These are phyloP conservation scores for Aplochiton taeniatus DNA, from an alignment of 2,797 vertebrate species.

Conservation along the genomic window DNA sequence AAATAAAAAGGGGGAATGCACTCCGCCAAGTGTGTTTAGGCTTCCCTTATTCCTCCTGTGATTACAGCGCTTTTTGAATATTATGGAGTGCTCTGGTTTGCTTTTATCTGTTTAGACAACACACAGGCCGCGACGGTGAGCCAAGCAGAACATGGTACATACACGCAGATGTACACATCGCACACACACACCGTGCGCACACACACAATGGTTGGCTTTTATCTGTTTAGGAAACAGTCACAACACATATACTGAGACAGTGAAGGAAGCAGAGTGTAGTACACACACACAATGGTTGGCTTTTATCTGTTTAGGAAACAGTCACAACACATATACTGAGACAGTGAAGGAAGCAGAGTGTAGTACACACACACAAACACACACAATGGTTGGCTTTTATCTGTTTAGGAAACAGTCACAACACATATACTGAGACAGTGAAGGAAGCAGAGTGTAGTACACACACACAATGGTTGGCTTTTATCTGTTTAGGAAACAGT, in stretches of 20 bases:
- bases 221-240: neutral
- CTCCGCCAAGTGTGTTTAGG: conserved; percentile 13
- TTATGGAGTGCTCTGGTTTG: too few species aligned
- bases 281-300: neutral
- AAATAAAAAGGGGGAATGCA: neutral
- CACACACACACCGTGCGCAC: conserved; percentile 10
- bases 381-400: too few species aligned
- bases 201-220: neutral
- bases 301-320: too few species aligned
- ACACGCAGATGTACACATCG: neutral
- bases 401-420: too few species aligned
- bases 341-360: too few species aligned
- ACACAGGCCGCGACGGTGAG: too few species aligned
- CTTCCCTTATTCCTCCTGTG: conserved; percentile 12
- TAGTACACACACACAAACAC: neutral
- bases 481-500: too few species aligned
- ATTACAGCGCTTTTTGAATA: conserved; percentile 11
- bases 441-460: too few species aligned
- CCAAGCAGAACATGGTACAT: neutral
- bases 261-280: neutral
- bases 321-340: too few species aligned
- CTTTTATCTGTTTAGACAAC: too few species aligned
- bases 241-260: neutral
- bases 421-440: too few species aligned
- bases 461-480: too few species aligned